Evolutionary conservation across 2,888 invertebrate species (phyloP), one percentile per base, ranked within the genome.

Genomic region (Odiellus spinosus): DNA sequence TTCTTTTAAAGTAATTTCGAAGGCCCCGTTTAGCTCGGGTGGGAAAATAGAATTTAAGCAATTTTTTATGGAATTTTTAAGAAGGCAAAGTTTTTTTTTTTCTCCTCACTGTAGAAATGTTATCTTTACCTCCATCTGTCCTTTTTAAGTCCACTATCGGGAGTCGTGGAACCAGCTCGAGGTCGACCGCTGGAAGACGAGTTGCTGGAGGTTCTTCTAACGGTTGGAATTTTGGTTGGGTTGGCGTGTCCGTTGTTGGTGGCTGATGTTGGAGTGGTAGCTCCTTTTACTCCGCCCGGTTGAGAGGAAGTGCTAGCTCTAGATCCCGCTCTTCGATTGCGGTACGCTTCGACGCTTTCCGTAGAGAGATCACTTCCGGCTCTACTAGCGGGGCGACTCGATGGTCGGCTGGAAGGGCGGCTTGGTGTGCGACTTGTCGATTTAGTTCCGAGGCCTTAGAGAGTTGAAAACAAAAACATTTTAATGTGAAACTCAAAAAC

Each of bases 331-430:
- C 48, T 49, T 36, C 52, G 48, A n/a, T 48, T 47, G 5, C 53
- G 62, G 60, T 51, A 61, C 59, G 32, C 50, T 46, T 59, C 61
- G 38, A 53, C 52, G 18, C 57, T 61, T 65, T 87, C 87, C 56
- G 88, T 70, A 40, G 88, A 88, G 52, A 86, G 75, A 62, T 85
- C 88, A 40, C 91, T 91, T 56, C 90, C 90, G 63, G 90, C 86
- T 59, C 90, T 77, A 57, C 90, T 90, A 18, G 88, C 84, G 54
- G 91, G 90, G 67, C 90, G 87, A 54, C 68, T 67, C 53, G 86
- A 36, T 57, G 60, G 50, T 19, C 58, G 50, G 35, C 58, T 86
- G 3, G 53, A 47, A 51, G 82, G 76, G 57, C 88, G 74, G 56
- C 60, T 59, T 15, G 57, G 51, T 15, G 60, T 55, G 40, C 57